Conservation (phyloP, 2,797 vertebrate species). For the Esox lucius region DNA sequence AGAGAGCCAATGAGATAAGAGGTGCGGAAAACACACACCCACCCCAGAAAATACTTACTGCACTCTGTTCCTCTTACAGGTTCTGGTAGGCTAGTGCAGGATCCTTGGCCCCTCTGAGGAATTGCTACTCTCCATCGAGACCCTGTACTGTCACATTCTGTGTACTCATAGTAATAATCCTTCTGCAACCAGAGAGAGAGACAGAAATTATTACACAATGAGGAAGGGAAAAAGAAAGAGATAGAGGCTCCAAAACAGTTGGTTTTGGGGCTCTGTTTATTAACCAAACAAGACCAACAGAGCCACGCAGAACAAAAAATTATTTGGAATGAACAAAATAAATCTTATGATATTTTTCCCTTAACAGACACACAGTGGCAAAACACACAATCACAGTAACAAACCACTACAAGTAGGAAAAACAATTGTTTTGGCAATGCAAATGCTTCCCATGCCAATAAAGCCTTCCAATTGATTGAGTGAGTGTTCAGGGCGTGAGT, state of each 20-base stretch:
- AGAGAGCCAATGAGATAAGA: constrained; percentile 50
- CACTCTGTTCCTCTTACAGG: constrained; percentile 94
- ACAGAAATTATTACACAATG: background rate
- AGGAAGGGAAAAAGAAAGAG: background rate
- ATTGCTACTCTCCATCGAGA: constrained; percentile 97
- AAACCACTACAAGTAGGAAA: background rate
- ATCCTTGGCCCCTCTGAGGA: constrained; percentile 74
- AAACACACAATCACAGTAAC: background rate
- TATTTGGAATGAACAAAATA: background rate
- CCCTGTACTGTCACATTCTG: constrained; percentile 94
- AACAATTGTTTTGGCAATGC: too few relatives aligned
- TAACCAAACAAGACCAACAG: too few relatives aligned
- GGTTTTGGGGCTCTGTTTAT: background rate
- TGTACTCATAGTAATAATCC: constrained; percentile 97
- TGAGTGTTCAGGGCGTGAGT: background rate
- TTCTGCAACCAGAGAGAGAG: constrained; percentile 79
- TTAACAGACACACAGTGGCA: too few relatives aligned
- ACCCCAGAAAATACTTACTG: constrained; percentile 78
- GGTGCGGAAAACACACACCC: constrained; percentile 28
- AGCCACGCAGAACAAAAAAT: too few relatives aligned
- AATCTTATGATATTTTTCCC: background rate
- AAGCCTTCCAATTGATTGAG: too few relatives aligned
- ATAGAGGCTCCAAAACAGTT: constrained; percentile 3
- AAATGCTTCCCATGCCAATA: too few relatives aligned
- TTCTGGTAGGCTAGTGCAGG: constrained; percentile 88